These are phyloP conservation scores for Boloria euphrosyne DNA, from an alignment of 2,888 invertebrate genomes.

Conservation along the genomic window DNA sequence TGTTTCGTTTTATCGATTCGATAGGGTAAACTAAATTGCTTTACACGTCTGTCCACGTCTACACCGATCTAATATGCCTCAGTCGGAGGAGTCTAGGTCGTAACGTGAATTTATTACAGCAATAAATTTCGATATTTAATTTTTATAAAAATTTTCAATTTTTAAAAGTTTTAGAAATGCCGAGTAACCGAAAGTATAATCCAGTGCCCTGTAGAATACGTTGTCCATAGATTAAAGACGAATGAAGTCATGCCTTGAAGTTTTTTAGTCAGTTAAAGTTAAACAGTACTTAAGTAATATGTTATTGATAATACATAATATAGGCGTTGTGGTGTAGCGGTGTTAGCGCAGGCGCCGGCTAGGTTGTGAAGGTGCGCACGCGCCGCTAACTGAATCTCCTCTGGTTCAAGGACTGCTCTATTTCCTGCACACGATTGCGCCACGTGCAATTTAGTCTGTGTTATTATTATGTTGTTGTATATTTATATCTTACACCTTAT, in stretches of 20 bases:
- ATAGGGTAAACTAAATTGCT: constrained; percentile 42
- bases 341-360: constrained; percentile 43
- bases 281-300: constrained; percentile 77
- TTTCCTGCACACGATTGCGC: constrained; percentile 79
- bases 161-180: constrained; percentile 61
- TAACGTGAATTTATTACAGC: constrained; percentile 75
- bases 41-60: constrained; percentile 68
- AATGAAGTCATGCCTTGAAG: constrained; percentile 79
- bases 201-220: constrained; percentile 81
- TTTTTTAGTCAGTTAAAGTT: constrained; percentile 76
- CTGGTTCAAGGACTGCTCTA: constrained; percentile 78
- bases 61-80: constrained; percentile 60
- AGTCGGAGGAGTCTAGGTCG: constrained; percentile 66
- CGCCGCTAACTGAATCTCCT: constrained; percentile 73
- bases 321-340: constrained; percentile 64
- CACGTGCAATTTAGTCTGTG: constrained; percentile 81
- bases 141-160: constrained; percentile 74
- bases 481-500: constrained; percentile 77
- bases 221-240: constrained; percentile 79
- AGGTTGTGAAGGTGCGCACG: constrained; percentile 69
- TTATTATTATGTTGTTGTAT: constrained; percentile 82
- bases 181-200: constrained; percentile 74
- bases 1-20: constrained; percentile 70
- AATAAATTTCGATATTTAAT: constrained; percentile 68
- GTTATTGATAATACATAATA: constrained; percentile 52